A percentile compares a stretch with the other conserved stretches of the same genome.
Evolutionary conservation across 2,113 vertebrate genomes (phyloP).

Genomic region (Halcyon malimbica): DNA sequence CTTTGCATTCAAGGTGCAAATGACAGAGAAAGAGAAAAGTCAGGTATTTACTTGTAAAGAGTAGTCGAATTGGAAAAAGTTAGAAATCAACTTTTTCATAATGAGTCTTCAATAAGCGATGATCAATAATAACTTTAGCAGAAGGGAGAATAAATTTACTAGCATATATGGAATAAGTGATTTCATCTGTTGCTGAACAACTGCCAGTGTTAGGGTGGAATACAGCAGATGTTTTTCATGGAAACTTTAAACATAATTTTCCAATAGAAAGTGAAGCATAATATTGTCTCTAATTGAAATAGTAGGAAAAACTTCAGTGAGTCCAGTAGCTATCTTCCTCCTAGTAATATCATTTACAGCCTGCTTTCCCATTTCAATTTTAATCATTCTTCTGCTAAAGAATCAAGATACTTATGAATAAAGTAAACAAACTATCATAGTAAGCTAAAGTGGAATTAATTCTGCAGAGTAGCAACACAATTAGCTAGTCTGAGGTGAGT

Average conservation of each 20-base stretch:
- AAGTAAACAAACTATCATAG: not conserved
- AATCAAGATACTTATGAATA: not conserved
- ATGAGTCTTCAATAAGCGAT: not conserved
- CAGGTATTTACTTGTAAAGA: not conserved
- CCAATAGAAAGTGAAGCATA: constrained; percentile 32
- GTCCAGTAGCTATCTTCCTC: not conserved
- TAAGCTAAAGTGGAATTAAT: not conserved
- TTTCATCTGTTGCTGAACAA: not conserved
- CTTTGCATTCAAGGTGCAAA: not conserved
- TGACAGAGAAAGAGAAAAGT: not conserved
- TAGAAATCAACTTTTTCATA: not conserved
- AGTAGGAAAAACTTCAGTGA: not conserved
- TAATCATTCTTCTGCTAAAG: not conserved
- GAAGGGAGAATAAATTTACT: constrained; percentile 35
- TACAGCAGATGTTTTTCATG: constrained; percentile 50
- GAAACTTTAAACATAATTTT: constrained; percentile 54
- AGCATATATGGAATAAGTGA: constrained; percentile 33
- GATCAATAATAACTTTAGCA: constrained; percentile 50
- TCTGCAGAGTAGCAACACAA: not conserved
- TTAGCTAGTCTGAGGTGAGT: not conserved
- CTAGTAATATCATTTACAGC: not conserved
- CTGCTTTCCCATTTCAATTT: not conserved
- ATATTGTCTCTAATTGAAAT: not conserved
- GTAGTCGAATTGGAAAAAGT: not conserved
- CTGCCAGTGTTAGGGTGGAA: constrained; percentile 51